Conservation (phyloP, 2,113 vertebrate species). For the Nansenia antarctica region DNA sequence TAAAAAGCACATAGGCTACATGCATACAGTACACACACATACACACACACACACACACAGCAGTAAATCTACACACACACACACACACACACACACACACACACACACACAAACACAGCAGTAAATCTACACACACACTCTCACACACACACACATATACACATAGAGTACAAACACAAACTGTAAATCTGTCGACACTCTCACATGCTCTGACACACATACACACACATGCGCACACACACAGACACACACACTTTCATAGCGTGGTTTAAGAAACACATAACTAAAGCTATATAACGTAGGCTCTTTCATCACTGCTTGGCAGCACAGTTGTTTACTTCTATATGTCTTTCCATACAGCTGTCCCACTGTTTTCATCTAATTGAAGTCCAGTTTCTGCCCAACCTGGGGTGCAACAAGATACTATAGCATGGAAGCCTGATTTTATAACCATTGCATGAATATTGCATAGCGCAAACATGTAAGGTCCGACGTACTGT, state of each 20-base stretch:
- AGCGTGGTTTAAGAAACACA: background rate
- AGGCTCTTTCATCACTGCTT: background rate
- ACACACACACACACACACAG: constrained; percentile 7
- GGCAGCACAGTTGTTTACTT: constrained; percentile 12
- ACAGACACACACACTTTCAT: constrained; percentile 19
- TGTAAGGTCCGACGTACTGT: constrained; percentile 58
- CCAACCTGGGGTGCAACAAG: constrained; percentile 14
- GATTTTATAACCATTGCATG: constrained; percentile 42
- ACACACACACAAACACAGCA: background rate
- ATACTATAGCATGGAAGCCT: constrained; percentile 49
- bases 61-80: background rate
- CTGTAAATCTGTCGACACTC: background rate
- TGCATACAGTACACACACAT: background rate
- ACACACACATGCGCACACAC: background rate
- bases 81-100: constrained; percentile 4
- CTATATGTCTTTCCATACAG: background rate
- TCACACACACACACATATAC: background rate
- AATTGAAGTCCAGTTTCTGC: constrained; percentile 36
- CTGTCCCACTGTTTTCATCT: constrained; percentile 16
- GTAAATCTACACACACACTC: background rate
- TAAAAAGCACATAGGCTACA: constrained; percentile 11
- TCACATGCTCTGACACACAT: background rate
- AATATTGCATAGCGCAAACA: constrained; percentile 65
- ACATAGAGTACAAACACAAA: constrained; percentile 7
- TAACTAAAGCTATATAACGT: background rate